Evolutionary conservation across 2,888 invertebrate genomes (phyloP).

Genomic region (Melinaea marsaeus): DNA sequence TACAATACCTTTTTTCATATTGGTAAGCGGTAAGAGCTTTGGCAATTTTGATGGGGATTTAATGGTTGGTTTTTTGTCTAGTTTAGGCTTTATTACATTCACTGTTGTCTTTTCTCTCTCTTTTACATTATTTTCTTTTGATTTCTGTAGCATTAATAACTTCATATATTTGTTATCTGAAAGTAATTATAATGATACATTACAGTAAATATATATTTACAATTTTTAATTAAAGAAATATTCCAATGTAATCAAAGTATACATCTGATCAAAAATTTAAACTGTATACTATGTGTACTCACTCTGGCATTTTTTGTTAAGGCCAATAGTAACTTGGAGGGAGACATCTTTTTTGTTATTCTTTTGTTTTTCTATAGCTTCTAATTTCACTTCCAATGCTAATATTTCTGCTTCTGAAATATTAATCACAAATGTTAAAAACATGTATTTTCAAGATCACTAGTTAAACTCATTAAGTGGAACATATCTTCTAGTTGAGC

Average conservation of each 20-base stretch:
- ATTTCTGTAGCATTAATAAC: constrained; percentile 50
- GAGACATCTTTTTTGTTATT: constrained; percentile 53
- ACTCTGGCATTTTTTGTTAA: constrained; percentile 58
- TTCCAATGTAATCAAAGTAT: background rate
- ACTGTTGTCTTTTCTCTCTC: constrained; percentile 32
- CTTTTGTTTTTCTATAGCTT: constrained; percentile 42
- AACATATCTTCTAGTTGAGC: no score
- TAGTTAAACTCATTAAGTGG: no score
- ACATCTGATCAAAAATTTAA: background rate
- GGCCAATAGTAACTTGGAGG: constrained; percentile 55
- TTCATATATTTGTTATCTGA: constrained; percentile 58
- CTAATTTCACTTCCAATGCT: constrained; percentile 63
- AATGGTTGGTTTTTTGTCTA: constrained; percentile 30
- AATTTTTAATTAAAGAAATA: no score
- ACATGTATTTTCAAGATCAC: constrained; percentile 2
- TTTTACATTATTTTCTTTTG: constrained; percentile 36
- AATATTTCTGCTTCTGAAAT: constrained; percentile 63
- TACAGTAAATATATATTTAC: no score
- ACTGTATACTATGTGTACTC: constrained; percentile 31
- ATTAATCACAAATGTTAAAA: background rate
- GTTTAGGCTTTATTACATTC: constrained; percentile 30
- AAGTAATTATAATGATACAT: constrained; percentile 38
- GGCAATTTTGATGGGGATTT: constrained; percentile 46
- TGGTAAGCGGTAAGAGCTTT: constrained; percentile 52
- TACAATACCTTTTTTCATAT: constrained; percentile 53